phyloP scores from a whole-genome alignment of 2,888 invertebrate genomes.

The Pachymerium ferrugineum region DNA sequence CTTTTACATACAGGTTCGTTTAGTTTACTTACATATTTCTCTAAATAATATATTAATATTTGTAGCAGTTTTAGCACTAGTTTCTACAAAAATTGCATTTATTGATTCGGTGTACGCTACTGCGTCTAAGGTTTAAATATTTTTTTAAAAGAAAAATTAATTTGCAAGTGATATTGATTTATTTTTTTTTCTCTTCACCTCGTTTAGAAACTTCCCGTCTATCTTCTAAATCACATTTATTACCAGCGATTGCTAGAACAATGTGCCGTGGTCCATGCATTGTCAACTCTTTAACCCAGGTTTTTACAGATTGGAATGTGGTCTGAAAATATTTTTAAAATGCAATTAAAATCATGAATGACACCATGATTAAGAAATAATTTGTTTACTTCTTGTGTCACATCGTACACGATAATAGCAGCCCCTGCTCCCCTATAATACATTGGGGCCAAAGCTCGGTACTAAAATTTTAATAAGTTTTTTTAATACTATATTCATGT shows the following conservation, averaged over 20 bases:
- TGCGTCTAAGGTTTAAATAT: conserved; percentile 42
- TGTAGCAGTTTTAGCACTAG: conserved; percentile 48
- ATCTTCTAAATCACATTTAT: conserved; percentile 48
- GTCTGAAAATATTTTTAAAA: conserved; percentile 36
- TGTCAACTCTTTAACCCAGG: conserved; percentile 48
- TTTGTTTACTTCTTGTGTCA: conserved; percentile 46
- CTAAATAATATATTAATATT: conserved; percentile 47
- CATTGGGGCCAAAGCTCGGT: conserved; percentile 49
- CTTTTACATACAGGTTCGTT: not conserved
- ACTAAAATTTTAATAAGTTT: conserved; percentile 43
- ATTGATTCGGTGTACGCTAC: conserved; percentile 45
- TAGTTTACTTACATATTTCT: conserved; percentile 44
- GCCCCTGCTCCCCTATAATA: conserved; percentile 50
- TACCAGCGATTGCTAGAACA: conserved; percentile 49
- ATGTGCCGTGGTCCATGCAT: conserved; percentile 46
- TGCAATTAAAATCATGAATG: not conserved
- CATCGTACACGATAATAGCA: conserved; percentile 50
- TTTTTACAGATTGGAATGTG: conserved; percentile 44
- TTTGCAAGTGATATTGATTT: not conserved
- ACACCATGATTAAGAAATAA: conserved; percentile 38
- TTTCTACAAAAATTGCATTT: conserved; percentile 48
- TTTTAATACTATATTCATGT: not conserved
- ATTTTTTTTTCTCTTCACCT: conserved; percentile 40
- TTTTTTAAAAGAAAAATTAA: conserved; percentile 30
- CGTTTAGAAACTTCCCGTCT: conserved; percentile 45